Conservation (phyloP, 1,140 invertebrate genomes). For the Cydia amplana region DNA sequence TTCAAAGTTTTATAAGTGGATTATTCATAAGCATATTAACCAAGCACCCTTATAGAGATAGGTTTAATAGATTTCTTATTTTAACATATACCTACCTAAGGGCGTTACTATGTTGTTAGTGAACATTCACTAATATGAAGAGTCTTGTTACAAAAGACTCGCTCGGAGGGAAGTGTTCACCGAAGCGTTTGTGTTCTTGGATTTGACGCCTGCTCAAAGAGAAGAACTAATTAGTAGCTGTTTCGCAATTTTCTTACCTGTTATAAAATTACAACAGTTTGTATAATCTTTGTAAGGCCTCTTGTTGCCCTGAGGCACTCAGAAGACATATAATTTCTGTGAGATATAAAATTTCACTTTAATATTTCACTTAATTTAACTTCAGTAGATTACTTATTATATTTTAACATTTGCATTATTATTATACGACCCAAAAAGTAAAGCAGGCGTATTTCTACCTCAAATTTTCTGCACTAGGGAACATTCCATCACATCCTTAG, state of each 20-base stretch:
- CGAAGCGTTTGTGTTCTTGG: background rate
- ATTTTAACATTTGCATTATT: background rate
- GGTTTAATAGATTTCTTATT: too few species aligned
- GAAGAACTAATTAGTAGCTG: conserved; percentile 15
- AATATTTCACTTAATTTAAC: too few species aligned
- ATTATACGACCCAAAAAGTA: background rate
- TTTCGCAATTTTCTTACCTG: background rate
- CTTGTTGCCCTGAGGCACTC: background rate
- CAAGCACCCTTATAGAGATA: too few species aligned
- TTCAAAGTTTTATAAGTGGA: too few species aligned
- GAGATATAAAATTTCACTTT: too few species aligned
- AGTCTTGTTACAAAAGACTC: conserved; percentile 17
- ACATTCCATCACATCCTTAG: conserved; percentile 56
- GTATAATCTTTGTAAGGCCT: background rate
- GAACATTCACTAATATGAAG: conserved; percentile 28
- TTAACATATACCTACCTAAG: background rate
- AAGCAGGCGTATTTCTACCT: conserved; percentile 41
- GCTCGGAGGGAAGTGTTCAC: background rate
- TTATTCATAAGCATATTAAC: too few species aligned
- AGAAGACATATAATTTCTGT: too few species aligned
- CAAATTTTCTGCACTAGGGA: conserved; percentile 45
- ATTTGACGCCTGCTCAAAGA: conserved; percentile 13
- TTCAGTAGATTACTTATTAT: too few species aligned
- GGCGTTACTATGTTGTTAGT: conserved; percentile 5
- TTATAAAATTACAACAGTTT: background rate